A percentile compares a stretch with the other conserved stretches of the same genome.
Evolutionary conservation across 2,113 vertebrate genomes (phyloP).

Genomic region (Beaufortia kweichowensis): DNA sequence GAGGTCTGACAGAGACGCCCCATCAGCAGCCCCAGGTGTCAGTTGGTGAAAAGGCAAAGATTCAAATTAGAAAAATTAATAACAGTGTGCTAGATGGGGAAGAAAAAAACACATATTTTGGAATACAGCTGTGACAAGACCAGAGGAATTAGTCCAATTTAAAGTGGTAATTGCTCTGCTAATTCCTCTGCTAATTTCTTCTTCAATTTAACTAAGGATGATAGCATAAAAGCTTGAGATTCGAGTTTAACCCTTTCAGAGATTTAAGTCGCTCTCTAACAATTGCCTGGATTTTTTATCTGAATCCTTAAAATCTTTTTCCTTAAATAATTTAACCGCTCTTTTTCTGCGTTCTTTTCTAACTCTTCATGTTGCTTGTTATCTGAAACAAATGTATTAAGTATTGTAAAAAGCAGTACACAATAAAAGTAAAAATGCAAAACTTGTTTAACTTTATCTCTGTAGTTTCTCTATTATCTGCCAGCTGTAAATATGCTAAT

Average conservation of each 20-base stretch:
- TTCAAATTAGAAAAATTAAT: conserved; percentile 75
- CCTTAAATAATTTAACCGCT: too few species aligned
- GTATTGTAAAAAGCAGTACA: not conserved
- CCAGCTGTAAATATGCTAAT: too few species aligned
- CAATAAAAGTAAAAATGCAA: too few species aligned
- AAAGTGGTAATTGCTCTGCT: conserved; percentile 80
- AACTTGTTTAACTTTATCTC: too few species aligned
- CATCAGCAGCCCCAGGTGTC: conserved; percentile 70
- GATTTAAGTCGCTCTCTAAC: conserved; percentile 33
- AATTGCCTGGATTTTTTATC: not conserved
- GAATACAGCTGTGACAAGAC: conserved; percentile 77
- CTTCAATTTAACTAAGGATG: conserved; percentile 68
- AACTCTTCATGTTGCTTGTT: not conserved
- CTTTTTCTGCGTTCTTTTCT: too few species aligned
- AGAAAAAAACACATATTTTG: conserved; percentile 60
- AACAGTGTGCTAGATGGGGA: conserved; percentile 63
- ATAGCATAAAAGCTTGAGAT: conserved; percentile 72
- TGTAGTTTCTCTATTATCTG: too few species aligned
- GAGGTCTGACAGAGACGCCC: conserved; percentile 68
- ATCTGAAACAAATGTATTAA: not conserved
- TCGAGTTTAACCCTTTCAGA: conserved; percentile 69
- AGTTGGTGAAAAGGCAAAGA: conserved; percentile 72
- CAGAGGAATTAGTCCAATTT: conserved; percentile 79
- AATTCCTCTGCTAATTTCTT: conserved; percentile 80
- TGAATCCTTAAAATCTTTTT: conserved; percentile 19